These are phyloP conservation scores for Caradrina clavipalpis DNA, from an alignment of 2,888 invertebrate species.

Conservation along the genomic window DNA sequence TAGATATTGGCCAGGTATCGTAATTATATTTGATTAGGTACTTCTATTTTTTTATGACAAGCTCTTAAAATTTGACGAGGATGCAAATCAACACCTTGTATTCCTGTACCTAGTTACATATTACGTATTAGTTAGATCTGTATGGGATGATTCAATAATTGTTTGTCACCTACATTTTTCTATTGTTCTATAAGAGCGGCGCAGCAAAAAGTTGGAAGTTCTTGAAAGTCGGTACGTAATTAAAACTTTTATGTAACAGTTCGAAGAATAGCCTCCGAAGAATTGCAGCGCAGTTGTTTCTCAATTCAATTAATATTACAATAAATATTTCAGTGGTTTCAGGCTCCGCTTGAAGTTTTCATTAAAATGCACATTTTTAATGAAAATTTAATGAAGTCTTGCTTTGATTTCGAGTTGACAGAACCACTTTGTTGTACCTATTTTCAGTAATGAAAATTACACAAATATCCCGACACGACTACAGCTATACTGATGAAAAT, in stretches of 20 bases:
- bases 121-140: no score
- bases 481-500: neutral
- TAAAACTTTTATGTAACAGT: conserved; percentile 13
- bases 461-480: neutral
- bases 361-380: conserved; percentile 11
- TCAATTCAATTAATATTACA: conserved; percentile 27
- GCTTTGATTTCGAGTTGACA: conserved; percentile 13
- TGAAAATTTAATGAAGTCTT: conserved; percentile 18
- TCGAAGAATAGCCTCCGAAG: neutral
- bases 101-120: no score
- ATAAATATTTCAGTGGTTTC: conserved; percentile 14
- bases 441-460: neutral
- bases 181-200: neutral
- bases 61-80: no score
- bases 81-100: no score
- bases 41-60: no score
- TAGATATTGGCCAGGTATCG: no score
- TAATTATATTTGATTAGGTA: no score
- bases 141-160: neutral
- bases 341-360: neutral
- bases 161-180: neutral
- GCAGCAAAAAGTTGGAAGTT: conserved; percentile 14
- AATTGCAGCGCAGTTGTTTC: conserved; percentile 6
- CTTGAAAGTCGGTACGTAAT: conserved; percentile 11
- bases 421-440: neutral